Evolutionary conservation across 2,113 vertebrate species (phyloP), one percentile per base, ranked within the genome.

Genomic region (Motacilla alba): DNA sequence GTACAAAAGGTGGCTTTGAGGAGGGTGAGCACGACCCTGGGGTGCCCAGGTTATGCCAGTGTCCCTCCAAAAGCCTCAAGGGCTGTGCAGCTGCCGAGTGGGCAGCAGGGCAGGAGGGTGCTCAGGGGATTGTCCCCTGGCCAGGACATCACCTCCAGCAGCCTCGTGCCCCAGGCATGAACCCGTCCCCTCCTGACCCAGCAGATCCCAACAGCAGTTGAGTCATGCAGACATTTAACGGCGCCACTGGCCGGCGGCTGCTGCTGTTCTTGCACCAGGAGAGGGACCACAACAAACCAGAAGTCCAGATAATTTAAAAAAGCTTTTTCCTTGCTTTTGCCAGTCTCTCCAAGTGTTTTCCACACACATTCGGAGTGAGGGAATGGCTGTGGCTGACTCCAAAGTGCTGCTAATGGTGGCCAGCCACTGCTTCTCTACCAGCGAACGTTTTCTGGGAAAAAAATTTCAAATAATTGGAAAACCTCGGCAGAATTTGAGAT

Each of bases 361-460:
- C 0, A 0, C 24, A 9, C 0, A 4, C 27, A 8, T 6, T 14
- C 0, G 1, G 28, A 3, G 3, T 3, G 28, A 63, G 33, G 76
- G n/a, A 56, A 47, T 14, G 47, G 53, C 87, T 64, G 63, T 0
- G 3, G 66, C 43, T 91, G 70, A 37, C 74, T 68, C 44, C 0
- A 0, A 60, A 69, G 9, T 58, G 87, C 67, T 76, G 49, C 46
- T 83, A 26, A 55, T 35, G 69, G 55, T 50, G 47, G 5, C 76
- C 63, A 80, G 76, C 47, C 83, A 37, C 69, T 5, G 7, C 81
- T 74, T 50, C 55, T 62, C 67, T 11, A 13, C 47, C 83, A 73
- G 83, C 4, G 33, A 66, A 43, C 0, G 0, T 35, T 52, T 73
- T 30, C 74, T 18, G 70, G 67, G 62, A 59, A 83, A 67, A 75